These are phyloP conservation scores for Melinaea marsaeus DNA, from an alignment of 2,888 invertebrate genomes.

Conservation along the genomic window DNA sequence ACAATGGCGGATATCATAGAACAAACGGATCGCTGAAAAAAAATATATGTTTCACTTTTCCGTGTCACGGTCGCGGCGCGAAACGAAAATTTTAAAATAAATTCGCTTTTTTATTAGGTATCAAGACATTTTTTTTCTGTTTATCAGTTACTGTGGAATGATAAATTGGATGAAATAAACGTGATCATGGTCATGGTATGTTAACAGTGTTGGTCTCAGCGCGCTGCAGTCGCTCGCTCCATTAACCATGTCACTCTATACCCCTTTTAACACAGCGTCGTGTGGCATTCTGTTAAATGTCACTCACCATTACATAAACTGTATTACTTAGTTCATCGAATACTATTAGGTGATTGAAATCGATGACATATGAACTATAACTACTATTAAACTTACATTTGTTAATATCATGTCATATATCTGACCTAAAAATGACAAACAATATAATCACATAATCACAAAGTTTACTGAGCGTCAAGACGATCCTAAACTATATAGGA, in stretches of 20 bases:
- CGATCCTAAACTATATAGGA: neutral
- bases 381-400: too few relatives aligned
- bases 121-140: too few relatives aligned
- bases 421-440: too few relatives aligned
- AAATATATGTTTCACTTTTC: conserved; percentile 11
- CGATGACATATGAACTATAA: neutral
- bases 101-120: too few relatives aligned
- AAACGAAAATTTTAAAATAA: too few relatives aligned
- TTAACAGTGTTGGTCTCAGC: conserved; percentile 16
- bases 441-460: too few relatives aligned
- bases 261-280: conserved; percentile 23
- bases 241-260: conserved; percentile 26
- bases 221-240: conserved; percentile 18
- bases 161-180: too few relatives aligned
- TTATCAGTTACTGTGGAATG: too few relatives aligned
- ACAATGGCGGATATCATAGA: conserved; percentile 24
- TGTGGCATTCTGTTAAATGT: conserved; percentile 27
- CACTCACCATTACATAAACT: conserved; percentile 19
- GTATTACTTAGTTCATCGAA: conserved; percentile 15
- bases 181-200: conserved; percentile 3
- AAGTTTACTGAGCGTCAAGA: neutral
- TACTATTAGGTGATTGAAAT: neutral
- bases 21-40: conserved; percentile 19
- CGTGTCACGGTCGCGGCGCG: conserved; percentile 23
- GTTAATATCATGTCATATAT: too few relatives aligned